phyloP scores from a whole-genome alignment of 2,888 invertebrate genomes.

The Cinara cedri region DNA sequence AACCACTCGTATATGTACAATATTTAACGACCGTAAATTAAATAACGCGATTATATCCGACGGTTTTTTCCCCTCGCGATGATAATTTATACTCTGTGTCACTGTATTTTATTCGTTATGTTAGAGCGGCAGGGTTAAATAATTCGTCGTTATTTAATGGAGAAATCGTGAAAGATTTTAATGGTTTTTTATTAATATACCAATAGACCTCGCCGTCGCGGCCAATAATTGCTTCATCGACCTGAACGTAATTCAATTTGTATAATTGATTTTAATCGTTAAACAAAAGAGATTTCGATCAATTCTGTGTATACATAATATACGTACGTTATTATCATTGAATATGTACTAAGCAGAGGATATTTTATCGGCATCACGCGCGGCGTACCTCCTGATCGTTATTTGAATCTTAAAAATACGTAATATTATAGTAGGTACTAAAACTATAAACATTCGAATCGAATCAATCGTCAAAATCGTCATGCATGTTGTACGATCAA shows the following conservation, averaged over 20 bases:
- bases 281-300: neutral
- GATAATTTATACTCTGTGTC: neutral
- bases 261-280: neutral
- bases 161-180: conserved; percentile 18
- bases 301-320: neutral
- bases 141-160: neutral
- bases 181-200: neutral
- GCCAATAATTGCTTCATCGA: neutral
- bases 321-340: no score
- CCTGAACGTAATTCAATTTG: neutral
- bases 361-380: neutral
- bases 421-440: no score
- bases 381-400: no score
- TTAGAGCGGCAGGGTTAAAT: neutral
- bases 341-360: no score
- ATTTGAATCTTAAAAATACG: neutral
- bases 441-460: no score
- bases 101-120: neutral
- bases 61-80: neutral
- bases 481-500: no score
- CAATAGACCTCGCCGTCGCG: neutral
- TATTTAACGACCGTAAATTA: conserved; percentile 10
- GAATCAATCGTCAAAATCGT: no score
- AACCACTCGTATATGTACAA: no score
- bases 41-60: neutral